Evolutionary conservation across 64 coral and sea anemone species (phyloP).

Genomic region (Astreopora myriophthalma): DNA sequence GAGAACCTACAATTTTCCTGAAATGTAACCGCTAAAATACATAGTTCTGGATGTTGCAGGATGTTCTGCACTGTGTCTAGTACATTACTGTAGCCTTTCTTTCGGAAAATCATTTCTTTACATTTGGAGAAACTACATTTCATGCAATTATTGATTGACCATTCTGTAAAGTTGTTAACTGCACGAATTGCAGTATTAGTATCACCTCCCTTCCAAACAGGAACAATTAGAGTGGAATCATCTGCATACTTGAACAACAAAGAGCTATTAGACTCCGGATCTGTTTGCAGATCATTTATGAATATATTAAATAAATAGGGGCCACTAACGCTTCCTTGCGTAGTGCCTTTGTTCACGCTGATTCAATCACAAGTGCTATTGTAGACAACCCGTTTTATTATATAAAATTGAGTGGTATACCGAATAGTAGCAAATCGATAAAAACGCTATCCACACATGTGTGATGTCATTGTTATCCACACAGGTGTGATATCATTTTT

Average conservation of each 20-base stretch:
- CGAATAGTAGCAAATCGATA: too few relatives aligned
- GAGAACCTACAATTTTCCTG: slow-evolving; percentile 1
- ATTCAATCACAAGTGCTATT: slow-evolving; percentile 45
- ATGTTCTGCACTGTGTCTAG: background rate
- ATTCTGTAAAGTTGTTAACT: background rate
- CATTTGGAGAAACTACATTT: slow-evolving; percentile 2
- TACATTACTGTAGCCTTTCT: background rate
- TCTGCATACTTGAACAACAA: slow-evolving; percentile 30
- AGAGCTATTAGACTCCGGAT: background rate
- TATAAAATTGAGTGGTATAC: too few relatives aligned
- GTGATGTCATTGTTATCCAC: too few relatives aligned
- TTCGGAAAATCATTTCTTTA: slow-evolving; percentile 16
- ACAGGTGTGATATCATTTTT: too few relatives aligned
- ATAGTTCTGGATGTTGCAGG: background rate
- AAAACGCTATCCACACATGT: too few relatives aligned
- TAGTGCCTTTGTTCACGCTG: slow-evolving; percentile 36
- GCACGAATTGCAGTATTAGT: background rate
- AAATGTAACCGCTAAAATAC: background rate
- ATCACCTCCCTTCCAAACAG: slow-evolving; percentile 6
- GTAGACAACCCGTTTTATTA: background rate
- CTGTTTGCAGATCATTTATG: slow-evolving; percentile 46
- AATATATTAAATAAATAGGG: slow-evolving; percentile 50
- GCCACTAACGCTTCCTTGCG: slow-evolving; percentile 48
- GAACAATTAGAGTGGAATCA: slow-evolving; percentile 25
- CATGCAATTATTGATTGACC: slow-evolving; percentile 16